phyloP scores from a whole-genome alignment of 2,888 invertebrate genomes.

The Agrochola lota region DNA sequence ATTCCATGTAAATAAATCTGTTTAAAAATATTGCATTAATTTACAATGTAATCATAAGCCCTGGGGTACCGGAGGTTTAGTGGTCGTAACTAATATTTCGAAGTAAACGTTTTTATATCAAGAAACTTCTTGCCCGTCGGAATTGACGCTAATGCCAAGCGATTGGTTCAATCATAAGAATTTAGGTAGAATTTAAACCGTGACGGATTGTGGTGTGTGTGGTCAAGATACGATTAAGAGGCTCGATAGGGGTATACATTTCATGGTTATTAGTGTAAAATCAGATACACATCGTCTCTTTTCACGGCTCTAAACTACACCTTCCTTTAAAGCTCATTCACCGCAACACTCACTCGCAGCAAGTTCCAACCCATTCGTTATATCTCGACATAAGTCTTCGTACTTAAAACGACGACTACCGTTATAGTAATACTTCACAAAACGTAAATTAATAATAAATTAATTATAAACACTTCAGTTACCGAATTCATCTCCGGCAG shows the following conservation, averaged over 20 bases:
- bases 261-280: slow-evolving; percentile 28
- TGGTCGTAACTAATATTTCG: slow-evolving; percentile 55
- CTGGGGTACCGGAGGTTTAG: slow-evolving; percentile 39
- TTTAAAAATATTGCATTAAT: slow-evolving; percentile 68
- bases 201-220: slow-evolving; percentile 55
- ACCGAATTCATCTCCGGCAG: slow-evolving; percentile 4
- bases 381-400: not conserved
- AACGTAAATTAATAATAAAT: slow-evolving; percentile 23
- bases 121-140: slow-evolving; percentile 41
- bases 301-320: slow-evolving; percentile 2
- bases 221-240: slow-evolving; percentile 58
- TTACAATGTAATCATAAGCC: slow-evolving; percentile 61
- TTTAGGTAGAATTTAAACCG: slow-evolving; percentile 47
- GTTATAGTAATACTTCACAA: slow-evolving; percentile 38
- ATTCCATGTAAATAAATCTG: slow-evolving; percentile 66
- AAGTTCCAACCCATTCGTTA: not conserved
- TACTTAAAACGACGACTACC: slow-evolving; percentile 17
- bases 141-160: slow-evolving; percentile 59
- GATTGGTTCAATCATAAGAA: slow-evolving; percentile 61
- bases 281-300: slow-evolving; percentile 26
- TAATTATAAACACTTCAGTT: slow-evolving; percentile 21
- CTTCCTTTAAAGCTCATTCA: not conserved
- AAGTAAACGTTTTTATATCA: slow-evolving; percentile 50
- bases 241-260: slow-evolving; percentile 47
- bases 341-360: not conserved